phyloP scores from a whole-genome alignment of 2,888 invertebrate species.

The Chymomyza amoena region DNA sequence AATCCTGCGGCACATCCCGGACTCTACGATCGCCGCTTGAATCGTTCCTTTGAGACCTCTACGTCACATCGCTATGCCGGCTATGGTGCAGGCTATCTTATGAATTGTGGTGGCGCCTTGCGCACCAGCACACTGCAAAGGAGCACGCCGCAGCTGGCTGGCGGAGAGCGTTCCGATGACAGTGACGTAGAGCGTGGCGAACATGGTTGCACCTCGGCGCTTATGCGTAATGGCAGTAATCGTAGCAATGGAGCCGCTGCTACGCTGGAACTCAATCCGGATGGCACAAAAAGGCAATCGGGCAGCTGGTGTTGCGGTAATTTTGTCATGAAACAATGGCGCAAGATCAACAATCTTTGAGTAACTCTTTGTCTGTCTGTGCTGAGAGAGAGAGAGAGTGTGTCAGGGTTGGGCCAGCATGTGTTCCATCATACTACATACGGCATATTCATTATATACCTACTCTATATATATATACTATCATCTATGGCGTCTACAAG shows the following conservation, averaged over 20 bases:
- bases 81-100: conserved; percentile 70
- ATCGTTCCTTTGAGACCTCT: conserved; percentile 78
- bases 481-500: conserved; percentile 3
- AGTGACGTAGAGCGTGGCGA: conserved; percentile 58
- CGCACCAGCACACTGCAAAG: conserved; percentile 75
- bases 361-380: conserved; percentile 31
- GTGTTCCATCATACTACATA: background rate
- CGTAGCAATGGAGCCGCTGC: background rate
- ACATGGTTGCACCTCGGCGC: conserved; percentile 29
- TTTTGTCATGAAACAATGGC: conserved; percentile 87
- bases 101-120: conserved; percentile 64
- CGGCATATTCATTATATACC: background rate
- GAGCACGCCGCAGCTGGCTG: conserved; percentile 77
- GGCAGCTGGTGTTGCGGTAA: conserved; percentile 87
- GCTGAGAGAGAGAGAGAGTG: conserved; percentile 1
- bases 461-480: background rate
- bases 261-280: conserved; percentile 56
- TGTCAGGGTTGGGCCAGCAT: conserved; percentile 20
- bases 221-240: conserved; percentile 41
- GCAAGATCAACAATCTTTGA: conserved; percentile 87
- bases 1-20: conserved; percentile 71
- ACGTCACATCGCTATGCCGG: conserved; percentile 73
- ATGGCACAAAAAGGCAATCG: conserved; percentile 73
- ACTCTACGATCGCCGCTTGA: conserved; percentile 77
- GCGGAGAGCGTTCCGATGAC: conserved; percentile 58